phyloP scores from a whole-genome alignment of 2,888 invertebrate genomes.

The Eurytoma californica region DNA sequence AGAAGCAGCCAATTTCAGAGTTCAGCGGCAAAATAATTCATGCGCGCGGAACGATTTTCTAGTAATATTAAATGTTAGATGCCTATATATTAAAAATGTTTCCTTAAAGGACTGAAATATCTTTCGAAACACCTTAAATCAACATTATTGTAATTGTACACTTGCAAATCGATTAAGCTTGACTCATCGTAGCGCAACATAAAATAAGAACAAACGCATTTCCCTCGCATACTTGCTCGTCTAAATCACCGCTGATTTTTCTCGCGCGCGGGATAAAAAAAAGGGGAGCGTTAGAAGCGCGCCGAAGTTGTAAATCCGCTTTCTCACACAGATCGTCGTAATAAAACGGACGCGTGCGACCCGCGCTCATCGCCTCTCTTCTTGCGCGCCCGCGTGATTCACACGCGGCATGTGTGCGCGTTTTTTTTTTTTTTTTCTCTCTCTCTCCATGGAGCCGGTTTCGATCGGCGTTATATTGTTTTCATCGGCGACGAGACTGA shows the following conservation, averaged over 20 bases:
- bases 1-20: no score
- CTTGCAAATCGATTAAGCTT: background rate
- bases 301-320: no score
- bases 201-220: constrained; percentile 1
- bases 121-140: background rate
- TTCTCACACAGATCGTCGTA: no score
- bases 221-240: background rate
- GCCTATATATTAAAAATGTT: background rate
- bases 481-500: background rate
- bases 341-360: no score
- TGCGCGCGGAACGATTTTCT: background rate
- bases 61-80: no score
- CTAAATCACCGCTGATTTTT: constrained; percentile 18
- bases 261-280: background rate
- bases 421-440: background rate
- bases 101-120: background rate
- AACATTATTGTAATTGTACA: background rate
- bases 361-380: no score
- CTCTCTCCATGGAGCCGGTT: background rate
- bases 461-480: background rate
- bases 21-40: no score
- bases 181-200: background rate
- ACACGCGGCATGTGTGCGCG: background rate
- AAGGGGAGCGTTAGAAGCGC: constrained; percentile 9
- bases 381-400: background rate